A percentile compares a stretch with the other conserved stretches of the same genome.
Conservation (phyloP, 1,140 invertebrate genomes). For the Eriocheir sinensis region DNA sequence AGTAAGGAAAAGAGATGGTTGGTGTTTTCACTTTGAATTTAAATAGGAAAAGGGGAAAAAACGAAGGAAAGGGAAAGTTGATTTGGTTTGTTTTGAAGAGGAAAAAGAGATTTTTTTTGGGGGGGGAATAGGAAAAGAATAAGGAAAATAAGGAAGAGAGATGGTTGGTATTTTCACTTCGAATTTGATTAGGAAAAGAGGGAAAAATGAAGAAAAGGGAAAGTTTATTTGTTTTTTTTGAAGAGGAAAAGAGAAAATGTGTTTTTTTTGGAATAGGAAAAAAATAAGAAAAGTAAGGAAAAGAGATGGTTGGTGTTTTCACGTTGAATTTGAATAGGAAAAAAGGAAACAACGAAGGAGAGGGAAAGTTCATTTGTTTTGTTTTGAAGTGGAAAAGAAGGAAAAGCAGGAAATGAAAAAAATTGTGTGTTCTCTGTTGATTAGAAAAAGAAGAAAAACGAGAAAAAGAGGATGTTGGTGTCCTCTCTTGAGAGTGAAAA, state of each 20-base stretch:
- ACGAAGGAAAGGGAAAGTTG: background rate
- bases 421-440: too few species aligned
- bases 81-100: background rate
- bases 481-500: too few species aligned
- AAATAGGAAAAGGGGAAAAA: too few species aligned
- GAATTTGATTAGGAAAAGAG: too few species aligned
- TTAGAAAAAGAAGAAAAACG: background rate
- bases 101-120: background rate
- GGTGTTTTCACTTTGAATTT: background rate
- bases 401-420: too few species aligned
- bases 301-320: background rate
- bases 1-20: too few species aligned
- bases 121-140: background rate
- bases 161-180: too few species aligned
- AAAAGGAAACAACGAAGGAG: background rate
- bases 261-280: too few species aligned
- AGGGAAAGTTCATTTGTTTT: background rate
- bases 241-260: too few species aligned
- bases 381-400: background rate
- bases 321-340: background rate
- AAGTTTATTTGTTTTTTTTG: too few species aligned
- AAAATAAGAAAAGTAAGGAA: too few species aligned
- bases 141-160: background rate
- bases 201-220: too few species aligned
- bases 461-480: background rate